Evolutionary conservation across 2,888 invertebrate genomes (phyloP).

Genomic region (Nephrotoma flavescens): DNA sequence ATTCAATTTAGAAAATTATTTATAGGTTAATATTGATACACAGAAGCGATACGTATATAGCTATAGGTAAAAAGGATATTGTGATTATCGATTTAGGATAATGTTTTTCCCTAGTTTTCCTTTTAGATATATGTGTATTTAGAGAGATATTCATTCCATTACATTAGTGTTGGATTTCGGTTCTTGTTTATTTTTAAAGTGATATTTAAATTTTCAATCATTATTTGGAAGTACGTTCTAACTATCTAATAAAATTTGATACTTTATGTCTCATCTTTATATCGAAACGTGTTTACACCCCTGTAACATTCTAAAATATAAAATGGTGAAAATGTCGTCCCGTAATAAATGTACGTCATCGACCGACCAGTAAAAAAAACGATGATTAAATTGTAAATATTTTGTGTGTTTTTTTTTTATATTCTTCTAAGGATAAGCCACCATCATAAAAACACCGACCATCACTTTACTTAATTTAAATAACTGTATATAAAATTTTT

Average conservation of each 20-base stretch:
- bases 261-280: background rate
- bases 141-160: background rate
- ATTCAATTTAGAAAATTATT: background rate
- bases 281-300: background rate
- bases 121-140: background rate
- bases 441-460: background rate
- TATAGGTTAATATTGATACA: background rate
- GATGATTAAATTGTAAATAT: background rate
- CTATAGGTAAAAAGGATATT: background rate
- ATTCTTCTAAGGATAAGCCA: background rate
- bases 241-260: background rate
- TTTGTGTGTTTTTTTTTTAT: background rate
- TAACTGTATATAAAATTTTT: background rate
- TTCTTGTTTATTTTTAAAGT: background rate
- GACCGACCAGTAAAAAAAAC: background rate
- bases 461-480: background rate
- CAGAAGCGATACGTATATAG: background rate
- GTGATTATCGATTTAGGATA: background rate
- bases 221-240: background rate
- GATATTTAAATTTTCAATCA: background rate
- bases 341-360: background rate
- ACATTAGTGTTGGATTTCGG: background rate
- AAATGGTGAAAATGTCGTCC: background rate
- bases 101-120: background rate
- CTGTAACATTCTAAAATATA: background rate